Percentiles rank a stretch among this genome's conserved stretches.
These are phyloP conservation scores for Zophobas morio DNA, from an alignment of 1,140 invertebrate species.

Conservation along the genomic window DNA sequence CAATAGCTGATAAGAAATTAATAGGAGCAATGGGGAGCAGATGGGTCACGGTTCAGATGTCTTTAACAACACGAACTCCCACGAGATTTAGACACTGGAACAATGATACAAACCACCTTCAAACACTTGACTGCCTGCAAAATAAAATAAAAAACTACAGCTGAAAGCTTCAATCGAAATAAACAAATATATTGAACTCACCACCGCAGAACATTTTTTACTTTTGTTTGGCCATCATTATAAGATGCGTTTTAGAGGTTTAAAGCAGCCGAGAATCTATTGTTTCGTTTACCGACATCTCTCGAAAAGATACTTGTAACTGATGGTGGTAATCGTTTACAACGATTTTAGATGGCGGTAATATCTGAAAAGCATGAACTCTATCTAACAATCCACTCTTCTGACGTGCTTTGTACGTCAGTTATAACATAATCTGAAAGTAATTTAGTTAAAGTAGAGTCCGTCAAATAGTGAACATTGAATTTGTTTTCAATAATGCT, in stretches of 20 bases:
- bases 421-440: background rate
- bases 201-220: slow-evolving; percentile 34
- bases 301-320: background rate
- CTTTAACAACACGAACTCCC: slow-evolving; percentile 45
- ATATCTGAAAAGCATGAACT: too few species aligned
- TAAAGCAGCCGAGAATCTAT: slow-evolving; percentile 2
- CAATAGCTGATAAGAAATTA: slow-evolving; percentile 43
- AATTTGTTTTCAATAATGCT: too few species aligned
- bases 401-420: background rate
- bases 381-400: background rate
- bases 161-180: slow-evolving; percentile 6
- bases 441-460: too few species aligned
- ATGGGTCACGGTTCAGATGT: slow-evolving; percentile 43
- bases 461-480: too few species aligned
- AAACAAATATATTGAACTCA: slow-evolving; percentile 16
- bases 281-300: slow-evolving; percentile 3
- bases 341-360: slow-evolving; percentile 7
- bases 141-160: slow-evolving; percentile 24
- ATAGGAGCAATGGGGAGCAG: slow-evolving; percentile 42
- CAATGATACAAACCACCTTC: slow-evolving; percentile 46
- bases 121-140: slow-evolving; percentile 44
- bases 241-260: background rate
- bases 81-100: slow-evolving; percentile 46
- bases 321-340: background rate
- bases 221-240: background rate